phyloP scores from a whole-genome alignment of 2,113 vertebrate species.

The Atlantisia rogersi region DNA sequence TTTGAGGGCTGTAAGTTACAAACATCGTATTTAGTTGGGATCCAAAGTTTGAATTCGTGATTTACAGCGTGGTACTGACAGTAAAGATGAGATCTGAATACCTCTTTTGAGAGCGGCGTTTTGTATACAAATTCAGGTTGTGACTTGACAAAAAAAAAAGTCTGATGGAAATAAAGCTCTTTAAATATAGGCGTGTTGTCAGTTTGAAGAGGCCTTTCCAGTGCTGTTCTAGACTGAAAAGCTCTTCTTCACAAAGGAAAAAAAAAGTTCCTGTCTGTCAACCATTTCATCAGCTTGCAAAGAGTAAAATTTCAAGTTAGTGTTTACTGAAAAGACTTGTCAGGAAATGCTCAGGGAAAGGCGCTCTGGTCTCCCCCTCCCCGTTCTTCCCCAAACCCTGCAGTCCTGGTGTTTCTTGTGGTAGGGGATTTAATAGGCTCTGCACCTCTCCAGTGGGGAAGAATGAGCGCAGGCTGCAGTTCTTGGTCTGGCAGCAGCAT shows the following conservation, averaged over 20 bases:
- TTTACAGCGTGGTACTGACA: background rate
- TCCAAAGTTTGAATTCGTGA: background rate
- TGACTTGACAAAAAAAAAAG: background rate
- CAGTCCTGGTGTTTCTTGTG: background rate
- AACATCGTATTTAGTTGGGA: background rate
- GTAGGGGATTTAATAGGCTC: background rate
- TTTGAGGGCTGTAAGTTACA: background rate
- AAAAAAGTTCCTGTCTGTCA: background rate
- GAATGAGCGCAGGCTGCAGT: background rate
- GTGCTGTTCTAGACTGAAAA: background rate
- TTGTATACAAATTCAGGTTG: constrained; percentile 4
- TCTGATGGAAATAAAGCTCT: background rate
- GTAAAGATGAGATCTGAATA: background rate
- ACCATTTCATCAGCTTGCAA: background rate
- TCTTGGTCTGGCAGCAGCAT: background rate
- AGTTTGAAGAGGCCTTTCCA: background rate
- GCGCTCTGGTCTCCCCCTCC: background rate
- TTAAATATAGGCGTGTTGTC: background rate
- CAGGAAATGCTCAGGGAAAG: background rate
- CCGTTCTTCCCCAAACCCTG: background rate
- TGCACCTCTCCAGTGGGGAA: background rate
- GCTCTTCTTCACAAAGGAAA: background rate
- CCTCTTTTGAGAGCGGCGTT: background rate
- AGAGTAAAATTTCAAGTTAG: background rate
- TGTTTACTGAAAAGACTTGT: background rate